Conservation (phyloP, 1,140 invertebrate species). For the Scaptodrosophila lebanonensis region DNA sequence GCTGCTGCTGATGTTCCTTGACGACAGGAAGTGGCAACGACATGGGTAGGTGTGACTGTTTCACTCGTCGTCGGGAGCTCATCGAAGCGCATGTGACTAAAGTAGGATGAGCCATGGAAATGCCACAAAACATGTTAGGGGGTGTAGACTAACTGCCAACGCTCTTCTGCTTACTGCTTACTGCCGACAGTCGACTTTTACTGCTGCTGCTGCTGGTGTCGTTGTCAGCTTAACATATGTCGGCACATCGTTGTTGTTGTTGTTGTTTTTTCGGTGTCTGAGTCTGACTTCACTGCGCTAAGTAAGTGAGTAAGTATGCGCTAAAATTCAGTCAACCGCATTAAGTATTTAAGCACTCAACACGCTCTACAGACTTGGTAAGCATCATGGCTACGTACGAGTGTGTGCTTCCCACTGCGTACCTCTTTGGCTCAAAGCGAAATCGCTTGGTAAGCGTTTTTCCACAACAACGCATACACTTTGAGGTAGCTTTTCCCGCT, state of each 20-base stretch:
- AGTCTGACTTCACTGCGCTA: slow-evolving; percentile 15
- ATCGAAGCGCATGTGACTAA: slow-evolving; percentile 45
- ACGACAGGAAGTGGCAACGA: slow-evolving; percentile 40
- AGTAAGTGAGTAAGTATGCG: slow-evolving; percentile 67
- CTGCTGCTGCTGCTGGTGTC: slow-evolving; percentile 7
- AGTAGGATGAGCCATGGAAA: slow-evolving; percentile 44
- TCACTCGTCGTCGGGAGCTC: slow-evolving; percentile 10
- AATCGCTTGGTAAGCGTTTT: slow-evolving; percentile 66
- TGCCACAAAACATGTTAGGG: neutral
- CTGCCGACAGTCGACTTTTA: slow-evolving; percentile 7
- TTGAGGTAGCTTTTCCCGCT: slow-evolving; percentile 73
- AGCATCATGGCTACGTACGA: too few relatives aligned
- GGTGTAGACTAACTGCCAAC: neutral
- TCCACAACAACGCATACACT: slow-evolving; percentile 63
- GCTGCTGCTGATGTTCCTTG: slow-evolving; percentile 32
- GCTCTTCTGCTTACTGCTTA: neutral
- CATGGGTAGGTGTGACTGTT: slow-evolving; percentile 32
- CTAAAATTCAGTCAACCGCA: slow-evolving; percentile 71
- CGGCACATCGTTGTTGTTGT: neutral
- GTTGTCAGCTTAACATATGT: slow-evolving; percentile 42
- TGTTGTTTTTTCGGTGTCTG: neutral
- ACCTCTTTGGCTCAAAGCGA: slow-evolving; percentile 19
- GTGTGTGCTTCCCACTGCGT: slow-evolving; percentile 18
- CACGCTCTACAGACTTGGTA: slow-evolving; percentile 45
- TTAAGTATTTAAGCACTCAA: slow-evolving; percentile 72